Conservation (phyloP, 2,888 invertebrate species). For the Chironomus riparius region DNA sequence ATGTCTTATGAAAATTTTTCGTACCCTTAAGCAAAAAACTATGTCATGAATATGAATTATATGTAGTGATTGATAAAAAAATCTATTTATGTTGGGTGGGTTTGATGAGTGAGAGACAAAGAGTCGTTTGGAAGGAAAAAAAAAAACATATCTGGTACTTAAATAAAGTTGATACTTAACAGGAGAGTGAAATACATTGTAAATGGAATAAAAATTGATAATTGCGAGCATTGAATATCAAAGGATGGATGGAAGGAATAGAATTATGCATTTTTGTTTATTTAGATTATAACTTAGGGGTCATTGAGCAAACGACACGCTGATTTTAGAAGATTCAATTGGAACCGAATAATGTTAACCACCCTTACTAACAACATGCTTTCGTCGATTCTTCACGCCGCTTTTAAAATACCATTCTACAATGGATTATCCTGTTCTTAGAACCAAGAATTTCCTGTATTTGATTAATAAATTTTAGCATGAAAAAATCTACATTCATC, state of each 20-base stretch:
- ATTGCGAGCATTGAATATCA: slow-evolving; percentile 20
- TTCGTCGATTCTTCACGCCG: not conserved
- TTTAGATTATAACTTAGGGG: slow-evolving; percentile 21
- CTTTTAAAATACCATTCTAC: not conserved
- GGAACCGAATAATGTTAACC: not conserved
- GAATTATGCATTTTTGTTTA: slow-evolving; percentile 3
- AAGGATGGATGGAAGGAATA: not conserved
- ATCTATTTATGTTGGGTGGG: slow-evolving; percentile 2
- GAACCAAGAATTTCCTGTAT: not conserved
- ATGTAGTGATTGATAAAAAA: slow-evolving; percentile 8
- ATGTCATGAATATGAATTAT: slow-evolving; percentile 25
- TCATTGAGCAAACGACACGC: slow-evolving; percentile 20
- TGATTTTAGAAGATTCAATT: not conserved
- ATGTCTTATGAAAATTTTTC: not conserved
- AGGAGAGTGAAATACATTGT: not conserved
- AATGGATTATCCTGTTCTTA: slow-evolving; percentile 6
- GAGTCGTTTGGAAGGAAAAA: not conserved
- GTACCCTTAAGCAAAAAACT: slow-evolving; percentile 8
- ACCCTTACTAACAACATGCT: not conserved
- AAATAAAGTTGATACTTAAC: not conserved
- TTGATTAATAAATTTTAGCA: not conserved
- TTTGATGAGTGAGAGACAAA: not conserved
- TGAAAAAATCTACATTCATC: not conserved
- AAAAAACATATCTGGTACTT: not conserved
- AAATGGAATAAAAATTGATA: slow-evolving; percentile 12